Conservation (phyloP, 2,888 invertebrate species). For the Netelia virgata region DNA sequence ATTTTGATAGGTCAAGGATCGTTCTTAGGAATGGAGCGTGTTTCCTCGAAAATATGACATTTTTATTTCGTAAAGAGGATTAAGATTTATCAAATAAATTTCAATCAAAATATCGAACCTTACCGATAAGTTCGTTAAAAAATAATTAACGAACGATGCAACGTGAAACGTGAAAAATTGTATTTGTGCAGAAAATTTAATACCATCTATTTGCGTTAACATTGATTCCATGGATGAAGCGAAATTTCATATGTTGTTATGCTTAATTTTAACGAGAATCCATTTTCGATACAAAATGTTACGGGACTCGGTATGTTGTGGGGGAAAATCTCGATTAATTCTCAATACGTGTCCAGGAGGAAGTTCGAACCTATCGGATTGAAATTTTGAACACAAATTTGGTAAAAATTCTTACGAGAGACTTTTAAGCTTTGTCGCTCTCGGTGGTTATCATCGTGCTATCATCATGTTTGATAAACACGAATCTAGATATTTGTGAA, state of each 20-base stretch:
- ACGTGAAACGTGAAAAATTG: too few relatives aligned
- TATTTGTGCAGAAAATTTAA: neutral
- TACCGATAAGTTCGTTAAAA: too few relatives aligned
- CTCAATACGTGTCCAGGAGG: neutral
- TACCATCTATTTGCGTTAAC: neutral
- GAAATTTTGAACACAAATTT: conserved; percentile 28
- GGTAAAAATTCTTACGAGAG: conserved; percentile 17
- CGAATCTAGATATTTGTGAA: too few relatives aligned
- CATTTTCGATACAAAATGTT: neutral
- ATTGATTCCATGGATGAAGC: neutral
- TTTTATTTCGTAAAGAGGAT: too few relatives aligned
- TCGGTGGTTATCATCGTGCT: too few relatives aligned
- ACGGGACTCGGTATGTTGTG: neutral
- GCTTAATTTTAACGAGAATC: neutral
- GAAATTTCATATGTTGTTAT: neutral
- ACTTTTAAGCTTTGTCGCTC: conserved; percentile 1
- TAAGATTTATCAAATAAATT: too few relatives aligned
- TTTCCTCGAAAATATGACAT: neutral
- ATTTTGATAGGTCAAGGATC: neutral
- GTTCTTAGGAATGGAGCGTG: neutral
- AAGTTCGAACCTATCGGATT: neutral
- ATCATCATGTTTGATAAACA: too few relatives aligned
- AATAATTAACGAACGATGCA: too few relatives aligned
- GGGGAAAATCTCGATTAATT: neutral
- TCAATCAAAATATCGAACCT: too few relatives aligned